These are phyloP conservation scores for Psephotus haematonotus DNA, from an alignment of 2,113 vertebrate species.

Conservation along the genomic window DNA sequence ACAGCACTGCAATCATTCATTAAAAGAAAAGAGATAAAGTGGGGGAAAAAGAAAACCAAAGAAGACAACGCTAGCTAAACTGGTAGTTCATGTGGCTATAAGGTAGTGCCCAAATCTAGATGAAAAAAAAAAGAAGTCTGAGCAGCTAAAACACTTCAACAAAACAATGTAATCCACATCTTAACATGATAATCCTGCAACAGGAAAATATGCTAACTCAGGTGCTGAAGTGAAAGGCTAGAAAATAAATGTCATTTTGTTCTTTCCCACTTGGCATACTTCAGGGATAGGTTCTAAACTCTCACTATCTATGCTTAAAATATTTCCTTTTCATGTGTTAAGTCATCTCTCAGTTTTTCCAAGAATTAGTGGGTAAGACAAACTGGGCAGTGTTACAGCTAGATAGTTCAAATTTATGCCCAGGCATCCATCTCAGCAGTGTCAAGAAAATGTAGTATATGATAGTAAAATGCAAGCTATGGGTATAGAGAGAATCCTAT, in stretches of 20 bases:
- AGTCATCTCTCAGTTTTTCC: background rate
- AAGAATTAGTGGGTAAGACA: background rate
- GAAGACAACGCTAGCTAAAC: background rate
- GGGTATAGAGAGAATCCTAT: background rate
- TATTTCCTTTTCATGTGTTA: background rate
- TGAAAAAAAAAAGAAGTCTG: background rate
- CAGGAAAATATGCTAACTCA: background rate
- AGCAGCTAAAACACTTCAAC: background rate
- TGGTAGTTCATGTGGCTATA: background rate
- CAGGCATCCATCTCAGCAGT: background rate
- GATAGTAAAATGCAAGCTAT: background rate
- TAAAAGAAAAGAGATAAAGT: background rate
- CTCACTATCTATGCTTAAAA: background rate
- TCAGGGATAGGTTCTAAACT: background rate
- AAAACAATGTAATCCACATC: background rate
- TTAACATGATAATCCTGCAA: background rate
- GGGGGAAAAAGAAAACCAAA: background rate
- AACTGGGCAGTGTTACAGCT: background rate
- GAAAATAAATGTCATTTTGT: background rate
- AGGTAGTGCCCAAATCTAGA: background rate
- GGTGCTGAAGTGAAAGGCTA: background rate
- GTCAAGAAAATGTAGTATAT: background rate
- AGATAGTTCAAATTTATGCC: background rate
- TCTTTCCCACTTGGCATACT: background rate
- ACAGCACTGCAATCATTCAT: background rate